Base-by-base conservation (phyloP, 1,140 invertebrate species). In the Zophobas morio region DNA sequence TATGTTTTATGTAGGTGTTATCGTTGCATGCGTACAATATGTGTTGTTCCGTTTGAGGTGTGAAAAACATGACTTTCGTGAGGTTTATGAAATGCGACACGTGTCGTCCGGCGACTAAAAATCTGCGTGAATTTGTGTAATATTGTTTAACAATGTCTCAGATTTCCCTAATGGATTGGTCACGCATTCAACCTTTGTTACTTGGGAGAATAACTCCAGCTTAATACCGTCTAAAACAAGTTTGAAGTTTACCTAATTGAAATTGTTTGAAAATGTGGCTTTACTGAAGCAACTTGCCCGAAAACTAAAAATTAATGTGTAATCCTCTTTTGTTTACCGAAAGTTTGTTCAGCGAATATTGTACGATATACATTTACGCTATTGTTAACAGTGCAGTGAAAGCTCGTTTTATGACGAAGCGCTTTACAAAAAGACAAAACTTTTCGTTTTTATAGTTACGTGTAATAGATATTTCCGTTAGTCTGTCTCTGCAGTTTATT, bases 11-110 rank as follows among this genome's bases (percentile, higher is more conserved):
- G 36, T 36, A 5, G 20, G 42, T 66, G 42, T 37, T 66, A 42
- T 33, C 42, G 60, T 66, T 66, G 60, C 60, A 66, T 66, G 60
- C 42, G 32, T 6, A 42, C 8, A n/a, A 42, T 66, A 39, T 42
- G 37, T 66, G 39, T 40, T 66, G 39, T 66, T 66, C 20, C 60
- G 60, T 66, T 66, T 63, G 57, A 63, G 2, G 57, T 63, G 39
- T 39, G 39, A 36, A 36, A 2, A 66, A 66, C 2, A 42, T 66
- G 60, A 33, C 3, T 51, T 51, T 51, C 39, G 33, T 39, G 42
- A 40, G 40, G 42, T 66, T 66, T 20, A 20, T 20, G 20, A 20
- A 20, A 20, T 20, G 20, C 20, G 20, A 20, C 20, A 20, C 20
- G 20, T 20, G 20, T 20, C 20, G 20, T 20, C 20, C 20, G 20